phyloP scores from a whole-genome alignment of 2,797 vertebrate species.

The Morus bassanus region DNA sequence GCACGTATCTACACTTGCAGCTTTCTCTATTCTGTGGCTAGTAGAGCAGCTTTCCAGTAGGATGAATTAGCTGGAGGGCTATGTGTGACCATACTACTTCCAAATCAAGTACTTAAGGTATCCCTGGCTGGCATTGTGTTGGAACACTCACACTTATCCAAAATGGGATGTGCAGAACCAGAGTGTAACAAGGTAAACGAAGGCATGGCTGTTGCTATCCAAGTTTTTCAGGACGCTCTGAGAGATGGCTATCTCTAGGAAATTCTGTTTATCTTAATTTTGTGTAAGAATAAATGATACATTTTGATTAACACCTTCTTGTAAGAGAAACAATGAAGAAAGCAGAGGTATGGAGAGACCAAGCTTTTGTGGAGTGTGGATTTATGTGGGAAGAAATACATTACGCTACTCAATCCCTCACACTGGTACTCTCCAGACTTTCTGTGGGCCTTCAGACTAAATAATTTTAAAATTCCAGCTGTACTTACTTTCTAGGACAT shows the following conservation, averaged over 20 bases:
- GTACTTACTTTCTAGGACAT: background rate
- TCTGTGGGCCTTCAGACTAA: background rate
- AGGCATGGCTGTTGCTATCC: background rate
- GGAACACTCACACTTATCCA: background rate
- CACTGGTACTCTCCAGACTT: background rate
- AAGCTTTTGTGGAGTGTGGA: background rate
- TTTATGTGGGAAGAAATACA: background rate
- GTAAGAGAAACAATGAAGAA: background rate
- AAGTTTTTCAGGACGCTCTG: background rate
- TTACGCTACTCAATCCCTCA: background rate
- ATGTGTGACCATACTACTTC: background rate
- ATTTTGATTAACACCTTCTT: background rate
- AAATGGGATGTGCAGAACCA: background rate
- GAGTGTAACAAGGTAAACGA: rapidly evolving
- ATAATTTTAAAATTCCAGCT: background rate
- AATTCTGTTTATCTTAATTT: background rate
- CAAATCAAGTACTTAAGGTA: background rate
- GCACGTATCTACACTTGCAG: background rate
- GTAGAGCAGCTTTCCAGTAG: background rate
- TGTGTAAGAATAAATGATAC: background rate
- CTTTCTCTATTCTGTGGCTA: background rate
- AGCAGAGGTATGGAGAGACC: background rate
- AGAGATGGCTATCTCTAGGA: background rate
- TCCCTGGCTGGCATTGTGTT: background rate
- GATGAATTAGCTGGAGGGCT: background rate